Percentiles rank a stretch among this genome's conserved stretches.
phyloP scores from a whole-genome alignment of 64 coral and sea anemone species.

The Platygyra sinensis region DNA sequence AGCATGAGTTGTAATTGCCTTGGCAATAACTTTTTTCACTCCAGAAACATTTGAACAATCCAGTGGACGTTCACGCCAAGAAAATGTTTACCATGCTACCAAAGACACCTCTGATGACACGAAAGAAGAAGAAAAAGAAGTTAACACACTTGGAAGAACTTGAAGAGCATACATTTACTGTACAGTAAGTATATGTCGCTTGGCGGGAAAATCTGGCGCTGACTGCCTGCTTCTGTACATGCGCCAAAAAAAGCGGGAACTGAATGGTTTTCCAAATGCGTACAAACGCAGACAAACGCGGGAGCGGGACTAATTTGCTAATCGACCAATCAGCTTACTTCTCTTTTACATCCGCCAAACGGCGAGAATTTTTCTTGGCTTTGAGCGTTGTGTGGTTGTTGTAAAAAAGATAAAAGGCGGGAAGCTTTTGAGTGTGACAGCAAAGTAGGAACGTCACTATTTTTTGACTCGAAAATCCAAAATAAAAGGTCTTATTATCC shows the following conservation, averaged over 20 bases:
- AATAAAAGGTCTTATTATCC: no score
- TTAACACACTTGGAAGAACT: slow-evolving; percentile 92
- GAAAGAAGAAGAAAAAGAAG: slow-evolving; percentile 86
- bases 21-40: not conserved
- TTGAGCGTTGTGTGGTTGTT: no score
- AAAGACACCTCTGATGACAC: slow-evolving; percentile 83
- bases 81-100: slow-evolving; percentile 96
- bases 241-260: not conserved
- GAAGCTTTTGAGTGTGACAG: no score
- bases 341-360: no score
- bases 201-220: not conserved
- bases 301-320: no score
- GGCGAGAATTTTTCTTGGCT: no score
- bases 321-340: no score
- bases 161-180: slow-evolving; percentile 87
- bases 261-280: not conserved
- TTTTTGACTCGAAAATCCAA: no score
- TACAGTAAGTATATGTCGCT: slow-evolving; percentile 64
- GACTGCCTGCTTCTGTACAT: not conserved
- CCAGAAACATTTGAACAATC: slow-evolving; percentile 98
- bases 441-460: no score
- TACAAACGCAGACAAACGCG: no score
- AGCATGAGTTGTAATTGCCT: not conserved
- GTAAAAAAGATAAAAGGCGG: no score
- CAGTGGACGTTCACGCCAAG: slow-evolving; percentile 90